Conservation (phyloP, 2,113 vertebrate genomes). For the Orthonyx spaldingii region DNA sequence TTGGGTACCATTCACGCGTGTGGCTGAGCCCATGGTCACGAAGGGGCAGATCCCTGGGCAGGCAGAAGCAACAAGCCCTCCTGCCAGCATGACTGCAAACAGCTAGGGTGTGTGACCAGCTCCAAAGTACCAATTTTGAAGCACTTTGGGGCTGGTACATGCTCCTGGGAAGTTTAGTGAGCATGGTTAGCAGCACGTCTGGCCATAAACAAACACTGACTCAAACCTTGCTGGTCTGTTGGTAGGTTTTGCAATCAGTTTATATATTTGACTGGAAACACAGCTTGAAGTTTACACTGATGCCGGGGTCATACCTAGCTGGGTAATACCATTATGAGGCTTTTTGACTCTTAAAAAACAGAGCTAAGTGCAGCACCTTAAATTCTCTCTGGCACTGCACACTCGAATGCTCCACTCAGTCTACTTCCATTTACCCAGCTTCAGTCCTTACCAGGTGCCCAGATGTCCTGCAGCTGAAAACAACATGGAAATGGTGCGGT, state of each 20-base stretch:
- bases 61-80: not conserved
- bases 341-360: not conserved
- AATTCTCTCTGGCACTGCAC: not conserved
- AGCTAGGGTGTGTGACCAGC: not conserved
- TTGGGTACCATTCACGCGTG: accelerated
- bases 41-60: not conserved
- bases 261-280: not conserved
- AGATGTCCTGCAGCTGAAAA: not conserved
- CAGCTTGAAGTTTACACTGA: not conserved
- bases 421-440: not conserved
- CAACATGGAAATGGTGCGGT: not conserved
- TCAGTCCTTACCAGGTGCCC: not conserved
- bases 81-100: not conserved
- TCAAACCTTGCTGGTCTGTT: not conserved
- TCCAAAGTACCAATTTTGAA: not conserved
- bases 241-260: not conserved
- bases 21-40: not conserved
- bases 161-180: not conserved
- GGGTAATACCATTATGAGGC: not conserved
- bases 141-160: not conserved
- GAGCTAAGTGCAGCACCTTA: not conserved
- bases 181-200: not conserved
- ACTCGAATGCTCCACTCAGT: not conserved
- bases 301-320: not conserved
- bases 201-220: not conserved